These are phyloP conservation scores for Rhingia rostrata DNA, from an alignment of 2,888 invertebrate genomes.

Conservation along the genomic window DNA sequence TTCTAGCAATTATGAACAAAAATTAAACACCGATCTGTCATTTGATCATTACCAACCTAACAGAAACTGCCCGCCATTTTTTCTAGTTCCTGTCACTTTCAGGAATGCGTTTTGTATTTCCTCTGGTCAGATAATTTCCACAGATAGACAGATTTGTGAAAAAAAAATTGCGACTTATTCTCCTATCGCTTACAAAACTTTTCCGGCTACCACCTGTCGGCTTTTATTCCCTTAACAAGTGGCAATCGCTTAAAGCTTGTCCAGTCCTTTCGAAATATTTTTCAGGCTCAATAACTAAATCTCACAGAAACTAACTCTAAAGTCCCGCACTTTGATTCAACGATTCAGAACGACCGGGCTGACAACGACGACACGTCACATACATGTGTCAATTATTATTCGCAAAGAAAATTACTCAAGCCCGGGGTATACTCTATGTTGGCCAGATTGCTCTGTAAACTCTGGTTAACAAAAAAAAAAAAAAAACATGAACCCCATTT, in stretches of 20 bases:
- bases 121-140: background rate
- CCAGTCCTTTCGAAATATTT: conserved; percentile 22
- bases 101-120: background rate
- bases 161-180: background rate
- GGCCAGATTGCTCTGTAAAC: conserved; percentile 27
- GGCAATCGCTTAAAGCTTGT: background rate
- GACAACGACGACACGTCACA: conserved; percentile 4
- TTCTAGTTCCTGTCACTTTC: too few relatives aligned
- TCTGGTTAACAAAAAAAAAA: conserved; percentile 32
- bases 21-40: too few relatives aligned
- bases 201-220: conserved; percentile 31
- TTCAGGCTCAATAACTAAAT: background rate
- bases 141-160: background rate
- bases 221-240: conserved; percentile 27
- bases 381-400: conserved; percentile 69
- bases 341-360: conserved; percentile 12
- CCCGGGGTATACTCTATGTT: background rate
- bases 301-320: background rate
- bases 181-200: conserved; percentile 3
- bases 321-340: conserved; percentile 9
- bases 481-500: conserved; percentile 61
- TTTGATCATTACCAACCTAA: too few relatives aligned
- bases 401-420: conserved; percentile 61
- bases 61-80: too few relatives aligned
- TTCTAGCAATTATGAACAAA: too few relatives aligned